A percentile compares a stretch with the other conserved stretches of the same genome.
phyloP scores from a whole-genome alignment of 2,797 vertebrate genomes.

The Sebastes matsubarae region DNA sequence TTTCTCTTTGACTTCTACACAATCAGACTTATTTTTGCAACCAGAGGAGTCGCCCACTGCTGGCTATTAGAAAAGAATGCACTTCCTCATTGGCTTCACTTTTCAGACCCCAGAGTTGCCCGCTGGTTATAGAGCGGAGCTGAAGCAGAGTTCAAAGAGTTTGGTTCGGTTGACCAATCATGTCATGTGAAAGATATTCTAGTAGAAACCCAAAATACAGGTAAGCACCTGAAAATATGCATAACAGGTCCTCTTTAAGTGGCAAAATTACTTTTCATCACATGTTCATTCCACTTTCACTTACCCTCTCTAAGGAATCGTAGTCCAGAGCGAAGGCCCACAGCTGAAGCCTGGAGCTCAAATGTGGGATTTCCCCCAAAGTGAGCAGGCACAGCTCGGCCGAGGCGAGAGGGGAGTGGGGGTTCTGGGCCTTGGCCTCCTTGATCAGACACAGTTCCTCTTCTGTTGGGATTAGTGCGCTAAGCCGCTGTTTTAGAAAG shows the following conservation, averaged over 20 bases:
- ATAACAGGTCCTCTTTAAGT: neutral
- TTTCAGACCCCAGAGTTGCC: no score
- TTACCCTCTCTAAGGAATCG: constrained; percentile 81
- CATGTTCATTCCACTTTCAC: neutral
- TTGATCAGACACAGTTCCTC: constrained; percentile 80
- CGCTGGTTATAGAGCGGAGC: no score
- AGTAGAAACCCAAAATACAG: no score
- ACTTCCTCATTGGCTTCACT: no score
- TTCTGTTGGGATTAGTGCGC: constrained; percentile 77
- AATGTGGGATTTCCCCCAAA: constrained; percentile 75
- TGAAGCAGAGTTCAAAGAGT: no score
- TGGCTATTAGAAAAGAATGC: no score
- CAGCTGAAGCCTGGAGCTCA: constrained; percentile 79
- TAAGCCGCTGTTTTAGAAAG: constrained; percentile 70
- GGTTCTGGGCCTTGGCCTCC: constrained; percentile 71
- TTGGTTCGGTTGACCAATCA: no score
- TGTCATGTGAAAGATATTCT: no score
- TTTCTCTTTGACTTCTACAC: no score
- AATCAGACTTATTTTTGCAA: no score
- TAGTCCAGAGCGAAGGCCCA: constrained; percentile 85
- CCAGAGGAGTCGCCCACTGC: no score
- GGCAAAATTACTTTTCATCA: neutral
- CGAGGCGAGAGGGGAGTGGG: constrained; percentile 62
- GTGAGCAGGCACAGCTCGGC: constrained; percentile 83
- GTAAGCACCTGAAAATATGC: no score